Percentiles rank a stretch among this genome's conserved stretches.
Conservation (phyloP, 2,888 invertebrate genomes). For the Adelphocoris suturalis region DNA sequence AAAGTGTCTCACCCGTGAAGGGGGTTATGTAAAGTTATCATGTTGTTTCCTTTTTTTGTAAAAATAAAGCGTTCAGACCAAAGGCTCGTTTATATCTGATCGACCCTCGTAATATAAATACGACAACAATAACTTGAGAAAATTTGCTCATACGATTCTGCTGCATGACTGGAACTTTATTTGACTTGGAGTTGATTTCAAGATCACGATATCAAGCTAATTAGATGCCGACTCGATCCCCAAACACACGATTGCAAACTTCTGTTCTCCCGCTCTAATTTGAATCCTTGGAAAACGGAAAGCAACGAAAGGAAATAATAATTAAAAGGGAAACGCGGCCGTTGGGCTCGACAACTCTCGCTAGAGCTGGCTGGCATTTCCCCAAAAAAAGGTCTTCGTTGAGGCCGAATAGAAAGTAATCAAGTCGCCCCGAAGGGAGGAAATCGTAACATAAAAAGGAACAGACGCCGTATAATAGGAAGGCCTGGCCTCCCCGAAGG, state of each 20-base stretch:
- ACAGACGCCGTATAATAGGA: not conserved
- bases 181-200: not conserved
- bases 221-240: not conserved
- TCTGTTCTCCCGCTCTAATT: not conserved
- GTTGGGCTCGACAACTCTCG: not conserved
- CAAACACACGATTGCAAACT: not conserved
- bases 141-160: too few species aligned
- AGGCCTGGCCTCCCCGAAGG: not conserved
- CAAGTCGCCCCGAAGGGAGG: not conserved
- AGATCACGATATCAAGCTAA: slow-evolving; percentile 1
- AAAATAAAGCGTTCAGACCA: too few species aligned
- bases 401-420: slow-evolving; percentile 27
- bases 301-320: not conserved
- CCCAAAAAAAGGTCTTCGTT: not conserved
- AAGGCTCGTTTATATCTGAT: too few species aligned
- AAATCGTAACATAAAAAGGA: slow-evolving; percentile 35
- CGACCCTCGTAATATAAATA: too few species aligned
- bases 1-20: too few species aligned
- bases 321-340: not conserved
- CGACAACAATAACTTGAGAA: too few species aligned
- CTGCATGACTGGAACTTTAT: too few species aligned
- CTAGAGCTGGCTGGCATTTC: not conserved
- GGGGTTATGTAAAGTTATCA: too few species aligned
- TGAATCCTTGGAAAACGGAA: not conserved
- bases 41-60: too few species aligned